Evolutionary conservation across 2,113 vertebrate genomes (phyloP), one percentile per base, ranked within the genome.

Genomic region (Oreochromis niloticus): DNA sequence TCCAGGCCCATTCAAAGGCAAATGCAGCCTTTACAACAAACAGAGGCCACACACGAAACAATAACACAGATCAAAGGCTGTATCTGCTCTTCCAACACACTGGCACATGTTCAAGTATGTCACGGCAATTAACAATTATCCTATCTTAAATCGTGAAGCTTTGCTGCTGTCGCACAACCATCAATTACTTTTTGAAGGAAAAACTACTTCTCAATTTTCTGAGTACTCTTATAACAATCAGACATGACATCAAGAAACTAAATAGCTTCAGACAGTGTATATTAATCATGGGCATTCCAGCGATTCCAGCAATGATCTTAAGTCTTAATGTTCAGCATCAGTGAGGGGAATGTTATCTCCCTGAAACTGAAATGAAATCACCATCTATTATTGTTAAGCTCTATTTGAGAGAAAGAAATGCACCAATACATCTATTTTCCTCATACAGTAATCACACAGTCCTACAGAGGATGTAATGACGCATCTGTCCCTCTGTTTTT

Each of bases 61-160:
- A 57, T 55, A 73, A 27, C 78, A 24, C 11, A 16, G 41, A 90
- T 92, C 86, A 90, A 89, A 91, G 90, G 17, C 78, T 56, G 79
- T 59, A 39, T 80, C 34, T 75, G 80, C 52, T 36, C 36, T 32
- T 55, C 57, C 80, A 88, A 84, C 12, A 24, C 54, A 11, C 19
- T 6, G 19, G 34, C 9, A 73, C 63, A 66, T 3, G 9, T 6
- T n/a, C 39, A 48, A 81, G 50, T 27, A 63, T 75, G 41, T 73
- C 83, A 16, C 4, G 1, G 73, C 68, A 79, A 66, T 87, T 86
- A 86, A 80, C 24, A 84, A 71, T 57, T 52, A 56, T 68, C 2
- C 6, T 24, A 50, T 81, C 75, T 30, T 57, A 24, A 88, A 68
- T 82, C 19, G 16, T 57, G 34, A 39, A 11, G 34, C 34, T 66